phyloP scores from a whole-genome alignment of 2,797 vertebrate species.

The Poecilia velifera region DNA sequence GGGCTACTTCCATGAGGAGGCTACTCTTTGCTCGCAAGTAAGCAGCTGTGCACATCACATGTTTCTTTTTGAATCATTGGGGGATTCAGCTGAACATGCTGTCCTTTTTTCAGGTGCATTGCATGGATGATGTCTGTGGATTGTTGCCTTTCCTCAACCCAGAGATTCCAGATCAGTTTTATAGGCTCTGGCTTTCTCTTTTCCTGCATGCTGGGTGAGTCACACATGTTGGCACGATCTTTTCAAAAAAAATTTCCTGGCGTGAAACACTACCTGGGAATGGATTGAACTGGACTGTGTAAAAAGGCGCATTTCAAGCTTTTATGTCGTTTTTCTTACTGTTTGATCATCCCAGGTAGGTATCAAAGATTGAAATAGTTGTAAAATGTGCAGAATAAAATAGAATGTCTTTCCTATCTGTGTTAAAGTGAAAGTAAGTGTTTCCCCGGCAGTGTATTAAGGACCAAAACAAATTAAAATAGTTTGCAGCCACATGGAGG shows the following conservation, averaged over 20 bases:
- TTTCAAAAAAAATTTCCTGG: neutral
- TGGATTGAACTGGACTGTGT: neutral
- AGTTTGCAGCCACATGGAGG: neutral
- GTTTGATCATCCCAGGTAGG: neutral
- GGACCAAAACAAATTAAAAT: neutral
- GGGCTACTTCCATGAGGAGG: constrained; percentile 97
- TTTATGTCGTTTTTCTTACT: neutral
- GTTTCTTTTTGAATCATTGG: neutral
- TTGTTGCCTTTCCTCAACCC: constrained; percentile 97
- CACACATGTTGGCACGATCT: neutral
- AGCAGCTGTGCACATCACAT: constrained; percentile 14
- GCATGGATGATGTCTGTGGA: constrained; percentile 97
- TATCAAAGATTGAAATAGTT: neutral
- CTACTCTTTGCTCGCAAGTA: constrained; percentile 97
- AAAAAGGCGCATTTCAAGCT: neutral
- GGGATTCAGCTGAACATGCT: neutral
- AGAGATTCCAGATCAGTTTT: constrained; percentile 97
- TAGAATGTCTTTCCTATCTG: neutral
- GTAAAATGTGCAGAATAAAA: neutral
- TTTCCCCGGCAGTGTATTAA: neutral
- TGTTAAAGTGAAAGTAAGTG: neutral
- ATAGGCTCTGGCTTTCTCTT: constrained; percentile 96
- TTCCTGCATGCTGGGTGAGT: constrained; percentile 97
- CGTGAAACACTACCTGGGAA: neutral
- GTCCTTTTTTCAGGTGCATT: constrained; percentile 87